Conservation (phyloP, 2,797 vertebrate species). For the Sandelia bainsii region DNA sequence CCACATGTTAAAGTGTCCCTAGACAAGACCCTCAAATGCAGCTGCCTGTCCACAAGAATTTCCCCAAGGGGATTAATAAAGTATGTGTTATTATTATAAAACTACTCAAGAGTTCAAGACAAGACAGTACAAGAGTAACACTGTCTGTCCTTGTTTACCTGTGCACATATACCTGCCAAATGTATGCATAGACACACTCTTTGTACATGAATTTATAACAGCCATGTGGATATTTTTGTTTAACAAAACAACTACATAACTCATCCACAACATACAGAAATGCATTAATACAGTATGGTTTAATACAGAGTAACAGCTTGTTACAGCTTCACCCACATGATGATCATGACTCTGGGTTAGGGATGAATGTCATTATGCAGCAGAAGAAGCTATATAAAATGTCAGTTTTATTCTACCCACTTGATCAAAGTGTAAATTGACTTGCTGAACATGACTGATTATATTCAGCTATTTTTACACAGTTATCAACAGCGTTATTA, state of each 20-base stretch:
- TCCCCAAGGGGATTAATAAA: too few species aligned
- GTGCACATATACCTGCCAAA: slow-evolving; percentile 1
- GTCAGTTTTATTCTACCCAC: slow-evolving; percentile 34
- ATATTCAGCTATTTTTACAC: slow-evolving; percentile 55
- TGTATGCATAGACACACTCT: not conserved
- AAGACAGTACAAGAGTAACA: not conserved
- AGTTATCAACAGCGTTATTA: slow-evolving; percentile 53
- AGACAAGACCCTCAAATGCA: too few species aligned
- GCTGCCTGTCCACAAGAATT: too few species aligned
- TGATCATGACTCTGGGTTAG: slow-evolving; percentile 28
- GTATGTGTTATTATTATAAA: slow-evolving; percentile 17
- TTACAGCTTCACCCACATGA: slow-evolving; percentile 27
- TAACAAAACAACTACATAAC: not conserved
- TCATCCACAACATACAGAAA: slow-evolving; percentile 9
- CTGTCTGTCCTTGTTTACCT: slow-evolving; percentile 13
- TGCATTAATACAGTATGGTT: slow-evolving; percentile 10
- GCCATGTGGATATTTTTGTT: not conserved
- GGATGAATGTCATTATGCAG: slow-evolving; percentile 31
- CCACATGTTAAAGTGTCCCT: too few species aligned
- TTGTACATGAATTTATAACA: not conserved
- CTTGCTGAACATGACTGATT: slow-evolving; percentile 52
- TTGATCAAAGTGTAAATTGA: slow-evolving; percentile 41
- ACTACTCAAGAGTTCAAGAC: not conserved
- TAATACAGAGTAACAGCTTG: slow-evolving; percentile 20
- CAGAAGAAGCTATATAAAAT: slow-evolving; percentile 19